phyloP scores from a whole-genome alignment of 1,140 invertebrate species.

The Gryllus bimaculatus region DNA sequence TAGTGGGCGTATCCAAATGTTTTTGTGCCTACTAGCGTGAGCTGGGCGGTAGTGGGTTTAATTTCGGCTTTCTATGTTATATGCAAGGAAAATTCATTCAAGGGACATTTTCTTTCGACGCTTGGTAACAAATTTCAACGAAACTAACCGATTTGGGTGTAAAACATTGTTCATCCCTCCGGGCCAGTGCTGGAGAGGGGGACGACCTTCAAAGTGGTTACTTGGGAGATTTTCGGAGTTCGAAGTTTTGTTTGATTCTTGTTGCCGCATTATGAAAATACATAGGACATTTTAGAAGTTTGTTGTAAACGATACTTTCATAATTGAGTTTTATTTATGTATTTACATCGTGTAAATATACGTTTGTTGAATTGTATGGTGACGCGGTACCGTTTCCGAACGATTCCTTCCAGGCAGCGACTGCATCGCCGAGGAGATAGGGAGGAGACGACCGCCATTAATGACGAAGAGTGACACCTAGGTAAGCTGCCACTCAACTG shows the following conservation, averaged over 20 bases:
- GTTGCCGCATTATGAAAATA: too few relatives aligned
- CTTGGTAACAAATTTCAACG: too few relatives aligned
- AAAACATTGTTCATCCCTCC: conserved; percentile 2
- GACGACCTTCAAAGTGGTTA: conserved; percentile 15
- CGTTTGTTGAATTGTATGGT: too few relatives aligned
- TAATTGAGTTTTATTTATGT: too few relatives aligned
- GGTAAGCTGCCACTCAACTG: conserved; percentile 23
- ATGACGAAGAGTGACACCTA: conserved; percentile 24
- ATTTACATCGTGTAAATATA: too few relatives aligned
- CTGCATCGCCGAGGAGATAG: conserved; percentile 18
- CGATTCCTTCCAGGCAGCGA: neutral
- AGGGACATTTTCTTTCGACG: neutral
- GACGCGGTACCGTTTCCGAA: neutral
- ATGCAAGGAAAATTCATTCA: neutral
- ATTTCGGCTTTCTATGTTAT: neutral
- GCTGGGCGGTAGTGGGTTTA: neutral
- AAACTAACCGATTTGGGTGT: neutral
- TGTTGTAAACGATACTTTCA: too few relatives aligned
- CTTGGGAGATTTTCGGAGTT: neutral
- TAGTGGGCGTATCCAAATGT: conserved; percentile 14
- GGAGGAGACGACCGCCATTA: conserved; percentile 23
- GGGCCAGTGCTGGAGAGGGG: conserved; percentile 9
- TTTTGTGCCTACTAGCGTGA: neutral
- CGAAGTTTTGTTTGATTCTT: neutral
- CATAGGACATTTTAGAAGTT: too few relatives aligned